Conservation (phyloP, 2,797 vertebrate species). For the Acridotheres tristis region DNA sequence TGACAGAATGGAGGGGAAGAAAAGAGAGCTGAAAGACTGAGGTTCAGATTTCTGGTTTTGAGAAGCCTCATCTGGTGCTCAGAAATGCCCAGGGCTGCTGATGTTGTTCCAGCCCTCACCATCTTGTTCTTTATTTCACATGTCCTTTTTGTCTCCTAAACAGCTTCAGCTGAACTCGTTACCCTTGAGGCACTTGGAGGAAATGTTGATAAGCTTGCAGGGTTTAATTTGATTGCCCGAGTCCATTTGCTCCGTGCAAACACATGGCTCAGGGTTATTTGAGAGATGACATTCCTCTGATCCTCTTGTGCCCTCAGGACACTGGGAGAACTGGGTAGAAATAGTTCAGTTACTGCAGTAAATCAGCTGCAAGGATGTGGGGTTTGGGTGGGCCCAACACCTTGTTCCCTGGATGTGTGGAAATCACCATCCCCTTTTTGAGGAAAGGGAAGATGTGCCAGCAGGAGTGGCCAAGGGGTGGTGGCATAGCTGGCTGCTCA, state of each 20-base stretch:
- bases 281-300: background rate
- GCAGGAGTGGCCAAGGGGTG: background rate
- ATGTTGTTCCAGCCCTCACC: background rate
- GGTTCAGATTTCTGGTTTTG: background rate
- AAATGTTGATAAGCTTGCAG: constrained; percentile 24
- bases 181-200: constrained; percentile 9
- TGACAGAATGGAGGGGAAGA: background rate
- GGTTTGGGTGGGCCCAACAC: background rate
- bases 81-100: background rate
- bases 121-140: background rate
- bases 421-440: background rate
- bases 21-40: background rate
- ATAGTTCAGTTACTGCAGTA: background rate
- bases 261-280: background rate
- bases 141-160: background rate
- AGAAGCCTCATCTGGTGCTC: background rate
- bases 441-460: background rate
- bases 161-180: background rate
- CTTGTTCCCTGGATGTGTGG: background rate
- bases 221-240: constrained; percentile 3
- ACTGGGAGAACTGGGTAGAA: background rate
- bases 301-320: background rate
- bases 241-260: background rate
- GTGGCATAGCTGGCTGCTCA: background rate
- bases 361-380: background rate